These are phyloP conservation scores for Aphidoletes aphidimyza DNA, from an alignment of 2,888 invertebrate species.

Conservation along the genomic window DNA sequence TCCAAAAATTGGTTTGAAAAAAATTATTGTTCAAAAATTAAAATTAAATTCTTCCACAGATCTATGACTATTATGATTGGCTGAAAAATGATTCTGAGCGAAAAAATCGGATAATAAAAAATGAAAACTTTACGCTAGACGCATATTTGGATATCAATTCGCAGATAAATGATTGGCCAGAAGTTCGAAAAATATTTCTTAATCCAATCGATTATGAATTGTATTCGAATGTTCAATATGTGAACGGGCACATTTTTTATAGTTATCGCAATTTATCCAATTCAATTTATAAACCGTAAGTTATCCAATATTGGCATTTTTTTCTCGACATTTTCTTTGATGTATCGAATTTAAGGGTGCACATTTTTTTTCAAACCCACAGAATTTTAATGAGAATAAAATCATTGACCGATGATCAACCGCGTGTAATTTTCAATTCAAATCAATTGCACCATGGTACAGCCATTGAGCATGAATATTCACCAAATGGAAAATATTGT, in stretches of 20 bases:
- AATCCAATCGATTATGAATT: slow-evolving; percentile 49
- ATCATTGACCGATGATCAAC: slow-evolving; percentile 29
- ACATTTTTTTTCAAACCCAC: not conserved
- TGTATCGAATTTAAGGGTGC: too few relatives aligned
- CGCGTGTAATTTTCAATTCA: slow-evolving; percentile 54
- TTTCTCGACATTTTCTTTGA: too few relatives aligned
- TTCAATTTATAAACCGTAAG: slow-evolving; percentile 50
- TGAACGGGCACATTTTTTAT: not conserved
- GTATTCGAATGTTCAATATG: slow-evolving; percentile 32
- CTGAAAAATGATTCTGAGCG: not conserved
- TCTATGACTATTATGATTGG: slow-evolving; percentile 32
- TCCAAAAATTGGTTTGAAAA: too few relatives aligned
- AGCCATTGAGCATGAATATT: slow-evolving; percentile 52
- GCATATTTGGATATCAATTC: not conserved
- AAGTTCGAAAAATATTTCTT: slow-evolving; percentile 32
- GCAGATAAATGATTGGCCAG: slow-evolving; percentile 1
- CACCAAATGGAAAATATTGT: slow-evolving; percentile 51
- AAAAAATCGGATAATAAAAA: not conserved
- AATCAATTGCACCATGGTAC: not conserved
- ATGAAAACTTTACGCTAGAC: not conserved
- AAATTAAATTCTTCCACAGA: not conserved
- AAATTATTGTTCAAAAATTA: too few relatives aligned
- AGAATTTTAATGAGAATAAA: slow-evolving; percentile 46
- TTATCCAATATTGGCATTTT: not conserved
- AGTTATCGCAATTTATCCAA: slow-evolving; percentile 24